Conservation (phyloP, 2,888 invertebrate species). For the Epirrhoe tristata region DNA sequence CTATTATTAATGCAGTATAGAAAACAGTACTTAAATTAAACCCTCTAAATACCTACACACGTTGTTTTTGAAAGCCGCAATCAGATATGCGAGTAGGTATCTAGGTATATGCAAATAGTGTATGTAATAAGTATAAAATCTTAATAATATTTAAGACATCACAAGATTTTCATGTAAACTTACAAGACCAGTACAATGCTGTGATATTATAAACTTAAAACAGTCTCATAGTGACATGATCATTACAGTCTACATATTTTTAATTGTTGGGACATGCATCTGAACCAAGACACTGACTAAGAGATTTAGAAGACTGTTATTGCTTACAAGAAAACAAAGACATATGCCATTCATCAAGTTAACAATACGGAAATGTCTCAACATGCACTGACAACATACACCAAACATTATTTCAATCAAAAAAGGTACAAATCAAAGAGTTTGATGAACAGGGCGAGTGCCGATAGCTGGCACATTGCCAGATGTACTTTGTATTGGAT, state of each 20-base stretch:
- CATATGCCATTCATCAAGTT: slow-evolving; percentile 40
- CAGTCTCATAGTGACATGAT: background rate
- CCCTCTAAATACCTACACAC: background rate
- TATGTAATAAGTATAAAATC: background rate
- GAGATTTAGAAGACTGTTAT: slow-evolving; percentile 17
- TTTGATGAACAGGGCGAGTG: slow-evolving; percentile 80
- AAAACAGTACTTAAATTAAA: background rate
- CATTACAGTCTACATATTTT: background rate
- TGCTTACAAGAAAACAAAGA: slow-evolving; percentile 24
- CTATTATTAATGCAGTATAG: slow-evolving; percentile 1
- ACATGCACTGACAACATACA: slow-evolving; percentile 40
- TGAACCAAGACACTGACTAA: slow-evolving; percentile 5
- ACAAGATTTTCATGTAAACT: background rate
- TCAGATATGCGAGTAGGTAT: background rate
- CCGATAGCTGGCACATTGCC: slow-evolving; percentile 76
- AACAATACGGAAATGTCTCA: slow-evolving; percentile 53
- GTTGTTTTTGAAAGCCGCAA: background rate
- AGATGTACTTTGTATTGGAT: slow-evolving; percentile 84
- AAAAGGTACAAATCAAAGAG: slow-evolving; percentile 80
- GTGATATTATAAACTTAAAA: background rate
- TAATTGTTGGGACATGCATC: slow-evolving; percentile 19
- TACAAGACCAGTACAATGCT: background rate
- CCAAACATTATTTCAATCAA: slow-evolving; percentile 67
- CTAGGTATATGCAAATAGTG: too few species aligned
- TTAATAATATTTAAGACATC: background rate